Evolutionary conservation across 2,113 vertebrate species (phyloP).

Genomic region (Oceanites oceanicus): DNA sequence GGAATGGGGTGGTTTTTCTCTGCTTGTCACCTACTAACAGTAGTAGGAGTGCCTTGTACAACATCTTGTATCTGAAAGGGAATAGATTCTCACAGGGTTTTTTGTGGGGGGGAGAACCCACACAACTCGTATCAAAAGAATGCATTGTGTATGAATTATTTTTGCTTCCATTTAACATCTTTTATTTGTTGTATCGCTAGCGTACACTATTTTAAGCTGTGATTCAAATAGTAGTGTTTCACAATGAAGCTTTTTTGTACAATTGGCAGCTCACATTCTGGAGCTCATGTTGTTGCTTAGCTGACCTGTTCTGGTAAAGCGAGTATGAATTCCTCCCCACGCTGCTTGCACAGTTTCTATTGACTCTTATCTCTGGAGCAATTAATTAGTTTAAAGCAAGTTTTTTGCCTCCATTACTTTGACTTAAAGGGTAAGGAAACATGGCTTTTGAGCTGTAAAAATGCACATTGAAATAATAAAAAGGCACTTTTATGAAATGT

Average conservation of each 20-base stretch:
- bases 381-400: not conserved
- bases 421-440: not conserved
- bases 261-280: not conserved
- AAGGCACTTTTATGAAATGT: not conserved
- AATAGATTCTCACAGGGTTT: not conserved
- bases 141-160: not conserved
- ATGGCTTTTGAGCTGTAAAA: not conserved
- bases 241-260: not conserved
- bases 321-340: not conserved
- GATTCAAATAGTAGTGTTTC: not conserved
- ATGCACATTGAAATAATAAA: not conserved
- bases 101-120: not conserved
- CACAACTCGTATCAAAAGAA: not conserved
- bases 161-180: not conserved
- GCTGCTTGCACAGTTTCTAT: not conserved
- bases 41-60: not conserved
- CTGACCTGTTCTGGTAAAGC: conserved; percentile 22
- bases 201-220: not conserved
- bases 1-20: not conserved
- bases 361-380: not conserved
- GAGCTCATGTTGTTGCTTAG: conserved; percentile 14
- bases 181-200: not conserved
- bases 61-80: not conserved
- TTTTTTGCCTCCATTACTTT: not conserved
- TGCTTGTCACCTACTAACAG: not conserved